phyloP scores from a whole-genome alignment of 1,140 invertebrate species.

The Aphidius ervi region DNA sequence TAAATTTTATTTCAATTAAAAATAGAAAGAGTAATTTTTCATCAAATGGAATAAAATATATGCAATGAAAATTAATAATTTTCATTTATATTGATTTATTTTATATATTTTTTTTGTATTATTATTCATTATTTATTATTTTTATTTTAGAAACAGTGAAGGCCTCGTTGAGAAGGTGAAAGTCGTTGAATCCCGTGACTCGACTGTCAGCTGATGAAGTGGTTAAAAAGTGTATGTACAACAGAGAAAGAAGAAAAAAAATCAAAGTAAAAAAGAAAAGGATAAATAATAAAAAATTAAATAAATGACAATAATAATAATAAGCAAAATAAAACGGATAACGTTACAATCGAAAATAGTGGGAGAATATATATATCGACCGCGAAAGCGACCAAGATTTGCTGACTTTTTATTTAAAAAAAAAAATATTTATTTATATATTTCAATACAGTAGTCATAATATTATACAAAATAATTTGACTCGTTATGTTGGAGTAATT shows the following conservation, averaged over 20 bases:
- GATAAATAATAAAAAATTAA: not conserved
- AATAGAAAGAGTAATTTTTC: too few species aligned
- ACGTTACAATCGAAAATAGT: slow-evolving; percentile 1
- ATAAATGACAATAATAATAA: not conserved
- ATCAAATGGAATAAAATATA: too few species aligned
- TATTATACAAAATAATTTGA: too few species aligned
- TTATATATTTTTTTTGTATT: too few species aligned
- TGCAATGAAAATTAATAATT: too few species aligned
- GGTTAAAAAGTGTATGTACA: slow-evolving; percentile 1
- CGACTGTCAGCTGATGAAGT: slow-evolving; percentile 11
- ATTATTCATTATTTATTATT: not conserved
- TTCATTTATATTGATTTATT: too few species aligned
- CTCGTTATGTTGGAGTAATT: too few species aligned
- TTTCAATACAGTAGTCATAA: too few species aligned
- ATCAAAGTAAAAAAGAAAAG: not conserved
- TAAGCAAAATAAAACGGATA: not conserved
- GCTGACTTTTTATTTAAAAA: not conserved
- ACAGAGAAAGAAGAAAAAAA: slow-evolving; percentile 1
- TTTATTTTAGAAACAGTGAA: not conserved
- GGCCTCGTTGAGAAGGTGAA: slow-evolving; percentile 9
- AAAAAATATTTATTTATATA: too few species aligned
- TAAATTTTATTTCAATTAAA: too few species aligned
- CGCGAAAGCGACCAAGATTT: slow-evolving; percentile 19
- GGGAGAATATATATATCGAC: slow-evolving; percentile 4
- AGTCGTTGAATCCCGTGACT: slow-evolving; percentile 5